Evolutionary conservation across 2,888 invertebrate species (phyloP).

Genomic region (Drosophila fulvimacula): DNA sequence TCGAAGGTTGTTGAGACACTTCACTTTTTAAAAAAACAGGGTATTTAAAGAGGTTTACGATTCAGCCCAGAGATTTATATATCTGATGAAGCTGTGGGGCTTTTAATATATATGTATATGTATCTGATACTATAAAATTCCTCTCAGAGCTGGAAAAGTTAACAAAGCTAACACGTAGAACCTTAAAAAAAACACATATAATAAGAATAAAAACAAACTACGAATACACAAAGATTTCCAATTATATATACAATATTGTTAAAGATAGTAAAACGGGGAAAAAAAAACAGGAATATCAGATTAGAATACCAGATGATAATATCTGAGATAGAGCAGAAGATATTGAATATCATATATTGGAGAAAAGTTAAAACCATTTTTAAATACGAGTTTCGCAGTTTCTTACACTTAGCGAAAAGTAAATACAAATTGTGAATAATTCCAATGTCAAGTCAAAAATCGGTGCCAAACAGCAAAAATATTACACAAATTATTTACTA

Average conservation of each 20-base stretch:
- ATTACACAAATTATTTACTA: slow-evolving; percentile 7
- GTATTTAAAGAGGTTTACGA: not conserved
- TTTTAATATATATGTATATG: too few species aligned
- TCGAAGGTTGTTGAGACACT: not conserved
- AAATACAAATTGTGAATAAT: slow-evolving; percentile 27
- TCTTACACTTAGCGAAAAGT: slow-evolving; percentile 59
- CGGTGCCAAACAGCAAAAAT: slow-evolving; percentile 26
- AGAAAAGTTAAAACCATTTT: slow-evolving; percentile 33
- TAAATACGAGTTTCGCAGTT: slow-evolving; percentile 6
- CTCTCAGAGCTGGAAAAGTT: not conserved
- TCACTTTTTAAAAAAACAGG: not conserved
- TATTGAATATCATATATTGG: slow-evolving; percentile 62
- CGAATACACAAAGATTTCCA: not conserved
- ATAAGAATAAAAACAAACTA: slow-evolving; percentile 26
- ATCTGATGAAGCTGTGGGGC: not conserved
- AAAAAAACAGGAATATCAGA: too few species aligned
- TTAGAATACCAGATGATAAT: slow-evolving; percentile 1
- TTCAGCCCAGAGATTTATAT: not conserved
- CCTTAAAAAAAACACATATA: not conserved
- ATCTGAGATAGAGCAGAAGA: not conserved
- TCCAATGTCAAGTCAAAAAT: slow-evolving; percentile 19
- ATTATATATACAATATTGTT: slow-evolving; percentile 7
- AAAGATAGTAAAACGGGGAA: not conserved
- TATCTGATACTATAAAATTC: too few species aligned
- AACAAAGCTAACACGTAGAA: not conserved